phyloP scores from a whole-genome alignment of 2,888 invertebrate species.

The Drosophila hamatofila region DNA sequence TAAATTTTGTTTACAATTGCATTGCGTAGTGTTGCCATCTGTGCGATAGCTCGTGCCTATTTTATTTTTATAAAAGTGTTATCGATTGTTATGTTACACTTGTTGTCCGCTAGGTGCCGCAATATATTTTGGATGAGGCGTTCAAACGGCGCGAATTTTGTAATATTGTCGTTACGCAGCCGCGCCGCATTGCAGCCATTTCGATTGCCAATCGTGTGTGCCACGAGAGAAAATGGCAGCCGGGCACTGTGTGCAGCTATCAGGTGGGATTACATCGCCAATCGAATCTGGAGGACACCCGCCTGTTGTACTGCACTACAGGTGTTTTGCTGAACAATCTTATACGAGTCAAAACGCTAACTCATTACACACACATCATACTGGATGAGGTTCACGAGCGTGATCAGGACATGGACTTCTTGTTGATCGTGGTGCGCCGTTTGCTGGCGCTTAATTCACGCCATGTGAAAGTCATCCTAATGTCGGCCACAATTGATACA shows the following conservation, averaged over 20 bases:
- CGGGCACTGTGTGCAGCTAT: conserved; percentile 94
- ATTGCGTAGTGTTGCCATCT: neutral
- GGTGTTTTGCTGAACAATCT: conserved; percentile 93
- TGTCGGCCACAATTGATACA: conserved; percentile 97
- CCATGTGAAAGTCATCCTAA: conserved; percentile 91
- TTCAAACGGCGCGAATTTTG: conserved; percentile 88
- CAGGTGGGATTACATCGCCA: conserved; percentile 87
- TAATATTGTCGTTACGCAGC: conserved; percentile 97
- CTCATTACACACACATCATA: conserved; percentile 94
- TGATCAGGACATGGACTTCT: conserved; percentile 96
- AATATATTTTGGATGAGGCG: conserved; percentile 94
- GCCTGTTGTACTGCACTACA: conserved; percentile 94
- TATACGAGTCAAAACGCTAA: conserved; percentile 89
- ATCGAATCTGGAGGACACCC: conserved; percentile 86
- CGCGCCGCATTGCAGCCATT: conserved; percentile 96
- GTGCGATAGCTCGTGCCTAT: neutral
- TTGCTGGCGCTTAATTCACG: conserved; percentile 89
- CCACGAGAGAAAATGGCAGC: conserved; percentile 92
- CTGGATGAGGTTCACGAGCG: conserved; percentile 98
- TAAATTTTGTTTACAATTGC: neutral
- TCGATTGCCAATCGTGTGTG: conserved; percentile 95
- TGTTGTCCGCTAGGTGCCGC: conserved; percentile 88
- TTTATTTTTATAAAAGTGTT: neutral
- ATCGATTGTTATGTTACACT: conserved; percentile 21
- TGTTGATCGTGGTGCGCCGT: conserved; percentile 92